Evolutionary conservation across 2,888 invertebrate species (phyloP), one percentile per base, ranked within the genome.

Genomic region (Heteromurus nitidus): DNA sequence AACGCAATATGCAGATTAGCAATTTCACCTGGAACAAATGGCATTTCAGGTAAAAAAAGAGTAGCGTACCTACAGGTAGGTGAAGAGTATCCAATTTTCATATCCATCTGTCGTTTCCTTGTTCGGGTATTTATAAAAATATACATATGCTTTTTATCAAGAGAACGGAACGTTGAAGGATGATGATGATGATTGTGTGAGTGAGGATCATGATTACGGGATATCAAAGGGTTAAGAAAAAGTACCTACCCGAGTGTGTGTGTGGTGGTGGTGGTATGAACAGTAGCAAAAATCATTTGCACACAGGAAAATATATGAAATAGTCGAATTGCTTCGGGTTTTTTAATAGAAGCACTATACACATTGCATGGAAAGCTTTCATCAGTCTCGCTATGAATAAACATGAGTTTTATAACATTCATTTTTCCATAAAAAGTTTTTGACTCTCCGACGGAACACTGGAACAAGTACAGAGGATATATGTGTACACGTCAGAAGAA

Each of bases 1-100:
- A 69, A 77, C 68, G 69, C 77, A 77, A 69, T 77, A 77, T 50
- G 77, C 44, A 60, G 77, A 77, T 77, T 77, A 77, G 50, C 77
- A 53, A 24, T 70, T 53, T 50, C 65, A 31, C 44, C 44, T 42
- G 18, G 68, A 68, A 68, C 50, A 68, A 68, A 28, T 68, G 50
- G 42, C 22, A 55, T 20, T 20, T 24, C 22, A 9, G 55, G n/a
- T n/a, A n/a, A n/a, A n/a, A n/a, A n/a, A n/a, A n/a, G n/a, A n/a
- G n/a, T n/a, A n/a, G n/a, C n/a, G n/a, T n/a, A n/a, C n/a, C n/a
- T n/a, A n/a, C 20, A 55, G 22, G 20, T 24, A 11, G 5, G 18
- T 16, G 24, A 55, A 60, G 16, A 28, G 18, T 28, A 60, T 44
- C 47, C 44, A 55, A 24, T 44, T 55, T 60, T 31, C 36, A 16